phyloP scores from a whole-genome alignment of 2,888 invertebrate genomes.

The Athalia circularis region DNA sequence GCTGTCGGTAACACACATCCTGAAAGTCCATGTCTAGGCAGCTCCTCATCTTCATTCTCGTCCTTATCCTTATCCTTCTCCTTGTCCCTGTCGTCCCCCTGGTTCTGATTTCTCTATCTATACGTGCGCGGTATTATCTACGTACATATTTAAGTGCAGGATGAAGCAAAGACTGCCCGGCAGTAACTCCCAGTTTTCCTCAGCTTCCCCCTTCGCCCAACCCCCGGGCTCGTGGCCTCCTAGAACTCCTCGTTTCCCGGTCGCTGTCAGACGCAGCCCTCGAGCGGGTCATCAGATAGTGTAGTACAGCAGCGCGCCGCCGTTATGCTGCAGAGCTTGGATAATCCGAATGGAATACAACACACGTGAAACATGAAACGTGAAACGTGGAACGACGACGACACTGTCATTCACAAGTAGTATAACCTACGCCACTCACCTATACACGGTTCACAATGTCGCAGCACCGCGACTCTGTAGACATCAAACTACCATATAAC shows the following conservation, averaged over 20 bases:
- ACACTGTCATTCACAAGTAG: conserved; percentile 8
- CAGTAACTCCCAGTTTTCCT: conserved; percentile 44
- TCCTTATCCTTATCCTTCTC: neutral
- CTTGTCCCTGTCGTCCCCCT: conserved; percentile 7
- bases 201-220: neutral
- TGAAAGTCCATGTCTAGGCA: conserved; percentile 50
- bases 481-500: too few relatives aligned
- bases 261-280: conserved; percentile 71
- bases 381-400: neutral
- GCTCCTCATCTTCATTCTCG: too few relatives aligned
- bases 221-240: conserved; percentile 47
- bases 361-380: neutral
- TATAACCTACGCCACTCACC: too few relatives aligned
- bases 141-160: conserved; percentile 72
- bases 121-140: conserved; percentile 69
- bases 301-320: neutral
- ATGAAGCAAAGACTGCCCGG: conserved; percentile 66
- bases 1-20: conserved; percentile 71
- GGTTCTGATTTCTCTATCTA: conserved; percentile 60
- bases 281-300: conserved; percentile 72
- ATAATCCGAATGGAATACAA: conserved; percentile 66
- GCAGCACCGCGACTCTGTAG: too few relatives aligned
- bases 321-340: conserved; percentile 55
- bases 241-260: conserved; percentile 70
- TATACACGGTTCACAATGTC: too few relatives aligned